Conservation (phyloP, 2,797 vertebrate species). For the Smutsia gigantea region DNA sequence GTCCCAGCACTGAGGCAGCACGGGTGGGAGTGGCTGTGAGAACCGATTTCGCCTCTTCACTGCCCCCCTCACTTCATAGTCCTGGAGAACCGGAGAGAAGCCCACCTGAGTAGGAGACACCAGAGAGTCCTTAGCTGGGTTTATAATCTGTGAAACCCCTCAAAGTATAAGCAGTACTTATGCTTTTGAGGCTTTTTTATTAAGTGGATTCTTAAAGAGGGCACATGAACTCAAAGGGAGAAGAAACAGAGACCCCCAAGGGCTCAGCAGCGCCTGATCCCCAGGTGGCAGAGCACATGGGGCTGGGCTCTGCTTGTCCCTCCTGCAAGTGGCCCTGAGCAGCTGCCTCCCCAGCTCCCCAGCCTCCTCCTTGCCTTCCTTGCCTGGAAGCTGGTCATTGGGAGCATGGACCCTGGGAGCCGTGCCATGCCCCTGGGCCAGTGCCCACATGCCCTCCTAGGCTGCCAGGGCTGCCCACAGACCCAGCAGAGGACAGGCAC, state of each 20-base stretch:
- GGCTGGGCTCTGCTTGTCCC: neutral
- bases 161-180: slow-evolving; percentile 49
- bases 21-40: neutral
- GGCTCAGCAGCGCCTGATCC: neutral
- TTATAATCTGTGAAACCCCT: slow-evolving; percentile 48
- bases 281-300: neutral
- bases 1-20: neutral
- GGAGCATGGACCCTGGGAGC: neutral
- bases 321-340: neutral
- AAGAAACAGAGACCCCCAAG: neutral
- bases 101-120: slow-evolving; percentile 7
- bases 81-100: slow-evolving; percentile 5
- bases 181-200: slow-evolving; percentile 58
- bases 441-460: slow-evolving; percentile 7
- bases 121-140: neutral
- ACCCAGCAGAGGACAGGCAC: slow-evolving; percentile 55
- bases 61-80: neutral
- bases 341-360: neutral
- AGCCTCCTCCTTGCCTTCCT: neutral
- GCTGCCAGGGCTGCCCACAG: slow-evolving; percentile 22
- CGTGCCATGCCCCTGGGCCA: neutral
- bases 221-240: neutral
- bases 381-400: neutral
- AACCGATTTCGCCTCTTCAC: neutral
- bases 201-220: slow-evolving; percentile 53